Evolutionary conservation across 2,113 vertebrate species (phyloP).

Genomic region (Gymnogyps californianus): DNA sequence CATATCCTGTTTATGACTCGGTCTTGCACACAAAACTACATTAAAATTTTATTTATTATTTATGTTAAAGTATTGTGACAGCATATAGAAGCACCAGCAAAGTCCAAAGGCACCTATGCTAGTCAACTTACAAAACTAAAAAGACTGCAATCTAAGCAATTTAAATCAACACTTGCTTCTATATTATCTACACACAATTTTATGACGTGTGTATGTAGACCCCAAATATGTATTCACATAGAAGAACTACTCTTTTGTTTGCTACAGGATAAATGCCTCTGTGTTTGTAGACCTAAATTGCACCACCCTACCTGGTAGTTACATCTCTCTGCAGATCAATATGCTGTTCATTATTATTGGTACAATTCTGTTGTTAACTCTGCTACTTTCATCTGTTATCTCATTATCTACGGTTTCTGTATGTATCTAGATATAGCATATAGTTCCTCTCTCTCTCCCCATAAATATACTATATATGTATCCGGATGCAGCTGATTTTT

Average conservation of each 20-base stretch:
- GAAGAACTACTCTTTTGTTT: background rate
- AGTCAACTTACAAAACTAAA: background rate
- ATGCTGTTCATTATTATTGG: background rate
- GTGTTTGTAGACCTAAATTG: background rate
- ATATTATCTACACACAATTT: background rate
- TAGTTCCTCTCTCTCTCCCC: background rate
- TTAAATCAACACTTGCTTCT: background rate
- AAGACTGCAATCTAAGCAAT: background rate
- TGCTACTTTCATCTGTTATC: background rate
- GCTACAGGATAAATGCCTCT: background rate
- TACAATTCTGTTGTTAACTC: background rate
- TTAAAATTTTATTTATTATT: background rate
- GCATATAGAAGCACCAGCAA: background rate
- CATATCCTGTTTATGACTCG: background rate
- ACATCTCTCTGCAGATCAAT: background rate
- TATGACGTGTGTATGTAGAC: background rate
- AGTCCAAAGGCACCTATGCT: background rate
- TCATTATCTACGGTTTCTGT: background rate
- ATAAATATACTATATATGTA: rapidly evolving
- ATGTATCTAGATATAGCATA: background rate
- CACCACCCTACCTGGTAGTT: background rate
- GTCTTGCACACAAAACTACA: background rate
- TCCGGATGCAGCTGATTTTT: background rate
- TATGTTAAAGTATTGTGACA: background rate
- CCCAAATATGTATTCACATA: background rate